Evolutionary conservation across 2,888 invertebrate genomes (phyloP).

Genomic region (Erebia aethiops): DNA sequence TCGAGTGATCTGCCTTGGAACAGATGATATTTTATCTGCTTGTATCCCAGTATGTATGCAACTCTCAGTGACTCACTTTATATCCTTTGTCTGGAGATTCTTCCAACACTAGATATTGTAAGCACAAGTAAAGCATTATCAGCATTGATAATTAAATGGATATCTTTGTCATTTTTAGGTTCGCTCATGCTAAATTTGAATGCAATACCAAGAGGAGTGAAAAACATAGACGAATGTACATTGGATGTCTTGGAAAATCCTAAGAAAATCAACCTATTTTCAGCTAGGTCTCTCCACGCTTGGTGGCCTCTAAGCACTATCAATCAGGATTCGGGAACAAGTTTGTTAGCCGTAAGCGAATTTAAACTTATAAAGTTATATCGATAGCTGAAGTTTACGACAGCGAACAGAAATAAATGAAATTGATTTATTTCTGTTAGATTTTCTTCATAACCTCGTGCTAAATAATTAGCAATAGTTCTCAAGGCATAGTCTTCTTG

Average conservation of each 20-base stretch:
- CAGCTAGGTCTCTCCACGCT: slow-evolving; percentile 79
- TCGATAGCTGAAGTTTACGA: slow-evolving; percentile 15
- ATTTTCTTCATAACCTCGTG: neutral
- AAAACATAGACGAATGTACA: slow-evolving; percentile 71
- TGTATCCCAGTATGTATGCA: too few relatives aligned
- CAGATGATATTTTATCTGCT: too few relatives aligned
- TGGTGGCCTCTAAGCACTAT: slow-evolving; percentile 86
- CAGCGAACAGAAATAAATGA: slow-evolving; percentile 2
- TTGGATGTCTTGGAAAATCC: slow-evolving; percentile 64
- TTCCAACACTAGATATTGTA: too few relatives aligned
- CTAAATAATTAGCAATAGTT: neutral
- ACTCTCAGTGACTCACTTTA: too few relatives aligned
- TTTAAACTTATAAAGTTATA: slow-evolving; percentile 13
- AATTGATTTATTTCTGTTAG: slow-evolving; percentile 2
- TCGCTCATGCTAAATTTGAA: slow-evolving; percentile 84
- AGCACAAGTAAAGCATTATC: too few relatives aligned
- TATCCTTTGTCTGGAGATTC: too few relatives aligned
- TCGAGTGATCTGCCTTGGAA: too few relatives aligned
- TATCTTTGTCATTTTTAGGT: slow-evolving; percentile 64
- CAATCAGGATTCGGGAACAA: slow-evolving; percentile 45
- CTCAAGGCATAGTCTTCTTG: neutral
- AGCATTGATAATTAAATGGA: neutral
- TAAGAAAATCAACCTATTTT: slow-evolving; percentile 86
- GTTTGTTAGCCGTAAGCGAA: slow-evolving; percentile 49
- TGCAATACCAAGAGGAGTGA: slow-evolving; percentile 82